Percentiles rank a stretch among this genome's conserved stretches.
Conservation (phyloP, 2,888 invertebrate species). For the Molorchus minor region DNA sequence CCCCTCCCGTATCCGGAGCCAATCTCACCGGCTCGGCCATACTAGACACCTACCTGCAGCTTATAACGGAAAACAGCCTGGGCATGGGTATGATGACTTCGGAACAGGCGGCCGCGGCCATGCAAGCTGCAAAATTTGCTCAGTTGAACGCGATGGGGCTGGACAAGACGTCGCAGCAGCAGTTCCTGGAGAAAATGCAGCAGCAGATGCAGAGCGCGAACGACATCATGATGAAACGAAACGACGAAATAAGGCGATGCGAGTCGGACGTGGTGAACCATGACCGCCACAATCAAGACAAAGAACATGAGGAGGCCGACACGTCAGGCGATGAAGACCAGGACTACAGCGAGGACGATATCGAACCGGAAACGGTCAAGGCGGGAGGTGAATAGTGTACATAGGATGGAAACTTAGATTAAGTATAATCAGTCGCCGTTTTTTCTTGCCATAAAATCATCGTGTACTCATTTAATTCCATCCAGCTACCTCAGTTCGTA, state of each 20-base stretch:
- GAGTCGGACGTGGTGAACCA: slow-evolving; percentile 69
- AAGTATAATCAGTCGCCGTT: slow-evolving; percentile 46
- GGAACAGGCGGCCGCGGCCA: slow-evolving; percentile 75
- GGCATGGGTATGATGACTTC: slow-evolving; percentile 71
- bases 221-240: slow-evolving; percentile 66
- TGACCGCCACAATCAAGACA: slow-evolving; percentile 59
- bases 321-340: slow-evolving; percentile 68
- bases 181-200: slow-evolving; percentile 72
- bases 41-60: slow-evolving; percentile 87
- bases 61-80: slow-evolving; percentile 85
- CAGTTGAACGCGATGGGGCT: slow-evolving; percentile 75
- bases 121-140: slow-evolving; percentile 81
- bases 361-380: slow-evolving; percentile 63
- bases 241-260: slow-evolving; percentile 60
- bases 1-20: slow-evolving; percentile 58
- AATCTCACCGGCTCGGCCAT: slow-evolving; percentile 78
- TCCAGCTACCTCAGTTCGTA: slow-evolving; percentile 75
- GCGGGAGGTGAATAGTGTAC: slow-evolving; percentile 59
- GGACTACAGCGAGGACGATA: slow-evolving; percentile 65
- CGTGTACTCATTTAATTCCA: slow-evolving; percentile 66
- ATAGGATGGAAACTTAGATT: slow-evolving; percentile 44
- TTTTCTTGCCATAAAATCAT: slow-evolving; percentile 49
- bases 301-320: slow-evolving; percentile 62
- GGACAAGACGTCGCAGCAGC: slow-evolving; percentile 66
- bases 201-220: slow-evolving; percentile 68